These are phyloP conservation scores for Podarcis raffonei DNA, from an alignment of 2,113 vertebrate genomes.

Conservation along the genomic window DNA sequence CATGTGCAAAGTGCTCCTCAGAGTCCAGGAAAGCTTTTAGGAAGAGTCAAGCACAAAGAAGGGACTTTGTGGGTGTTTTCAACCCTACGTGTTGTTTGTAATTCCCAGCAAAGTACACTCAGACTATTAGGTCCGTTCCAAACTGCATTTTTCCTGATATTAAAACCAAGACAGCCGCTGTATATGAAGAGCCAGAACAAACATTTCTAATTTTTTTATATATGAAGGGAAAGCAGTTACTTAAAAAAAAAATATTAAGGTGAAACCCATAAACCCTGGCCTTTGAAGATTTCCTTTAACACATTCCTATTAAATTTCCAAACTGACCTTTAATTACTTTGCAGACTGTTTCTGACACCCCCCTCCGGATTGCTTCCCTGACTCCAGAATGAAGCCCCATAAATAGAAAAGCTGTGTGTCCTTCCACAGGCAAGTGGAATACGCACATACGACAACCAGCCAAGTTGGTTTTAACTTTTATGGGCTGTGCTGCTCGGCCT, in stretches of 20 bases:
- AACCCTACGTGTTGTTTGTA: background rate
- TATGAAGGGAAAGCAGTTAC: background rate
- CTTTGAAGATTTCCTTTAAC: conserved; percentile 34
- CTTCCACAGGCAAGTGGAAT: background rate
- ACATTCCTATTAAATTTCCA: conserved; percentile 43
- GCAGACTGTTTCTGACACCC: conserved; percentile 9
- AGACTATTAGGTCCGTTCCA: conserved; percentile 50
- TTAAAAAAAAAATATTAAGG: background rate
- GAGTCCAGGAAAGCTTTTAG: background rate
- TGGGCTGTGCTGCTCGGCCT: conserved; percentile 43
- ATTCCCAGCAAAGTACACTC: conserved; percentile 14
- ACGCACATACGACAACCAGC: background rate
- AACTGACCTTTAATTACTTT: conserved; percentile 40
- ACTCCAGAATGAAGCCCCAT: conserved; percentile 4
- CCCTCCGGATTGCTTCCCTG: fast-evolving
- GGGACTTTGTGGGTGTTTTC: background rate
- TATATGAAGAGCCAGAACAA: background rate
- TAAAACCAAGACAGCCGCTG: background rate
- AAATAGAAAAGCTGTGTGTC: background rate
- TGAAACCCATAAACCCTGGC: conserved; percentile 7
- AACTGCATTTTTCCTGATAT: conserved; percentile 6
- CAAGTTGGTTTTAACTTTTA: conserved; percentile 38
- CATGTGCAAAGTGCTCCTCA: background rate
- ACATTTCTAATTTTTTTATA: background rate
- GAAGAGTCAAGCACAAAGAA: background rate